Evolutionary conservation across 2,888 invertebrate genomes (phyloP).

Genomic region (Athripsodes cinereus): DNA sequence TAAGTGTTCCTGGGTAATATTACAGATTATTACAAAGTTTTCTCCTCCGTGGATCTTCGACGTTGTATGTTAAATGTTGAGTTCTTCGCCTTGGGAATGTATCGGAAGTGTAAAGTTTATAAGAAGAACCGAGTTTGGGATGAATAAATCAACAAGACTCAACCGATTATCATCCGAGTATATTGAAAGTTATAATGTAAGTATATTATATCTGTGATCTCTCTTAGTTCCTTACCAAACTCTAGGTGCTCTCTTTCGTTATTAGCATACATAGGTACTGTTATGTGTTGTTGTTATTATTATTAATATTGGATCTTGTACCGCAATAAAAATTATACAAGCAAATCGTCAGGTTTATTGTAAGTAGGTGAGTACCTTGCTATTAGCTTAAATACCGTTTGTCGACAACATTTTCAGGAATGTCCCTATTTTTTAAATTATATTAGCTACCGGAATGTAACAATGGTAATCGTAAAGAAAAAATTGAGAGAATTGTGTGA

Average conservation of each 20-base stretch:
- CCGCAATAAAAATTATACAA: conserved; percentile 20
- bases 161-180: conserved; percentile 21
- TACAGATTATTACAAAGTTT: conserved; percentile 27
- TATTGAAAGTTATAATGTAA: conserved; percentile 4
- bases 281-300: too few relatives aligned
- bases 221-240: neutral
- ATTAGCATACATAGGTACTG: too few relatives aligned
- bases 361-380: neutral
- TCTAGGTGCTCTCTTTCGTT: conserved; percentile 3
- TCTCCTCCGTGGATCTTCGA: neutral
- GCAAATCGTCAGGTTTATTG: conserved; percentile 20
- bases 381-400: too few relatives aligned
- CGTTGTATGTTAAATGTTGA: neutral
- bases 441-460: too few relatives aligned
- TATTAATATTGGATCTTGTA: conserved; percentile 13
- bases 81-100: conserved; percentile 22
- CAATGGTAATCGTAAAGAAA: too few relatives aligned
- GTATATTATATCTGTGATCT: neutral
- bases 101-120: conserved; percentile 27
- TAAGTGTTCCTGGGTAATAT: conserved; percentile 15
- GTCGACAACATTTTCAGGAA: too few relatives aligned
- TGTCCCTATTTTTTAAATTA: too few relatives aligned
- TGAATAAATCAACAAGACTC: conserved; percentile 27
- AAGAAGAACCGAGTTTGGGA: conserved; percentile 12
- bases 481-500: too few relatives aligned